Evolutionary conservation across 2,113 vertebrate species (phyloP), one percentile per base, ranked within the genome.

Genomic region (Fulmarus glacialis): DNA sequence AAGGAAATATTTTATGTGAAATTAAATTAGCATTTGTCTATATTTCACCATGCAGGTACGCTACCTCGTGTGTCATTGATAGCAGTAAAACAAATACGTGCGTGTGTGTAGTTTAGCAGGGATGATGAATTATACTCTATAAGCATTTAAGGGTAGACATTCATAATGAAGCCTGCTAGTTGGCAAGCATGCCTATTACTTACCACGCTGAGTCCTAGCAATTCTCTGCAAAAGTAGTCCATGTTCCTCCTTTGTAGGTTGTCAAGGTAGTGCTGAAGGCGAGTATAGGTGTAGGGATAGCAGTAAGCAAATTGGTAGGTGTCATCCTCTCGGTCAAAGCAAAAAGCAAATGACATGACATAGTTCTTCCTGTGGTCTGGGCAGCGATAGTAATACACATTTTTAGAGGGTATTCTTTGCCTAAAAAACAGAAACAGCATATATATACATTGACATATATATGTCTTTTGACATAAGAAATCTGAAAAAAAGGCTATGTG

Each of bases 301-400:
- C 99, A 99, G 98, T 99, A 99, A 70, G 99, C 99, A 96, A 99
- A 99, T 78, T 99, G 99, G 63, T 99, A 99, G 4, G 98, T 97
- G 93, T 99, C 99, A 34, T 99, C 99, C 94, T 99, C 99, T 15
- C 98, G 98, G 98, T 99, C 99, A 47, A 99, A 99, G 97, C 99
- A 99, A 96, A 99, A 99, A 80, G 99, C 99, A 91, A 99, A 99
- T 71, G 99, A 99, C 99, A 99, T 99, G 90, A 99, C 99, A 43
- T 99, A 99, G 98, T 99, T 99, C 96, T 98, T 99, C 79, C 99
- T 98, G 96, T 99, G 99, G 97, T 99, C 99, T 0, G 99, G 99
- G 74, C 99, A 99, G 86, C 99, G 99, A 94, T 99, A 99, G 97
- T 99, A 99, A 96, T 99, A 99, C 50, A 99, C 99, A 2, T 99